Evolutionary conservation across 2,797 vertebrate genomes (phyloP), one percentile per base, ranked within the genome.

Genomic region (Molothrus aeneus): DNA sequence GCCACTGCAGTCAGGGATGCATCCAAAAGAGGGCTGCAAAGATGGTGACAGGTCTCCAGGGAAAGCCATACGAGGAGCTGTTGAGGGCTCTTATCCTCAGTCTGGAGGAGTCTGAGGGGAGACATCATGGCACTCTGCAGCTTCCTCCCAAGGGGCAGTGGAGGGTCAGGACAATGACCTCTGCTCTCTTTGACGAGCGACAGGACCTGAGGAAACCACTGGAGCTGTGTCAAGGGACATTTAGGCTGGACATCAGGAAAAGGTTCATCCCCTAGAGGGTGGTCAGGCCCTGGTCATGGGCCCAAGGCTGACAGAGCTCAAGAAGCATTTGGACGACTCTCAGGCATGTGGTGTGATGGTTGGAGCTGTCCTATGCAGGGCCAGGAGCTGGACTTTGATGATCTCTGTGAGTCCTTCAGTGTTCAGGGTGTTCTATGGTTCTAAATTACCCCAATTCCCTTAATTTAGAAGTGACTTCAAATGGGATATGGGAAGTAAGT

Each of bases 311-410:
- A 13, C 47, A 15, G 45, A 60, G 47, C 77, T 73, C 54, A 26
- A 40, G 31, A 21, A 2, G 9, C 1, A 0, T 60, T 73, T 34
- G n/a, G 38, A 31, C 6, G 21, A 12, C 4, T 24, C 8, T 69
- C 10, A 59, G 45, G 38, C 6, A 18, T 17, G 19, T 26, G 22
- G 15, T 65, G 24, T 29, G 59, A 29, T 45, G 45, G 24, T 51
- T 72, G n/a, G 19, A 38, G 28, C 22, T 80, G 17, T 34, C 25
- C 47, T 59, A 0, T 31, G 15, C 17, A 28, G 29, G 47, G 25
- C 25, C 53, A 60, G 5, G 26, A 68, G 47, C 19, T 42, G 63
- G 53, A 48, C 42, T 84, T 5, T 5, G 2, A 25, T 9, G 3
- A n/a, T 53, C 22, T 31, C 7, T 50, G 20, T 40, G 31, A 21